Evolutionary conservation across 2,113 vertebrate species (phyloP), one percentile per base, ranked within the genome.

Genomic region (Glareola pratincola): DNA sequence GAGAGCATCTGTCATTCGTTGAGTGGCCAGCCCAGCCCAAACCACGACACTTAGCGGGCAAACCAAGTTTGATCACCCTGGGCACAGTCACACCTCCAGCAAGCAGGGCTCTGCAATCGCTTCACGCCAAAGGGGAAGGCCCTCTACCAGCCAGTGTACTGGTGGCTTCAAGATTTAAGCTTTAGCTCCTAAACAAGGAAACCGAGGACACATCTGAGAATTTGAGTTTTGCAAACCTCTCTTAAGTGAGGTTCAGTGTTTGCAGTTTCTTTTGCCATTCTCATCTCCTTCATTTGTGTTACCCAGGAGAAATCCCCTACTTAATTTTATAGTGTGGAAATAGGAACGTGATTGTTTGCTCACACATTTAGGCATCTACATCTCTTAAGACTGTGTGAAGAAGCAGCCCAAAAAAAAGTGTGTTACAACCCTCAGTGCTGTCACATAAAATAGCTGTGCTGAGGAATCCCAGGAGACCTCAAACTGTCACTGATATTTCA

Each of bases 71-170:
- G 36, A 48, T 85, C 24, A 10, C 2, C 0, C 17, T 54, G 39
- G 13, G 34, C 36, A 47, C 15, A 27, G 34, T 41, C 1, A 0
- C 0, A 0, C 32, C 34, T 73, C 54, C 41, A 73, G 20, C 59
- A 73, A 39, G n/a, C 36, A 66, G 36, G 17, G 45, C 63, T 76
- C 63, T 27, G 32, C 20, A 18, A 5, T 45, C 21, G 8, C 0
- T 77, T 85, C 29, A 62, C 36, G n/a, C 45, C 75, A 60, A 56
- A 81, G 20, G 39, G 60, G 37, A 24, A 56, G 32, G 34, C 15
- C 18, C n/a, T 76, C 51, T 90, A 14, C 27, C 47, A 45, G 36
- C 5, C 24, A n/a, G 10, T 45, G 4, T 32, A 14, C 14, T 71
- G 56, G n/a, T 78, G 60, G 23, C 32, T 76, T 56, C 29, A 37